Percentiles rank a stretch among this genome's conserved stretches.
phyloP scores from a whole-genome alignment of 1,140 invertebrate species.

The Macrocentrus cingulum region DNA sequence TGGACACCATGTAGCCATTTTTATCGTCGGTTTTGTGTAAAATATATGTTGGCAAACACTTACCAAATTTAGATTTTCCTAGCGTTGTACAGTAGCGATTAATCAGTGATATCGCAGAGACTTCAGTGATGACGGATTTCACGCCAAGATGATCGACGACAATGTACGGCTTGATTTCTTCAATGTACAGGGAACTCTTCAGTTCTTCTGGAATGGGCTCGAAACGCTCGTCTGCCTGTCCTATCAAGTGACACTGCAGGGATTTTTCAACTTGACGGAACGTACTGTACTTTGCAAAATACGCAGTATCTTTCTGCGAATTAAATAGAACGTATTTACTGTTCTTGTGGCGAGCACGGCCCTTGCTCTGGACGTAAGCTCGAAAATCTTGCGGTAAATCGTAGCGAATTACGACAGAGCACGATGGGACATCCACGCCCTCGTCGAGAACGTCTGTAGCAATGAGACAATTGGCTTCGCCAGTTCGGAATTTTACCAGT shows the following conservation, averaged over 20 bases:
- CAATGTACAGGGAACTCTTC: slow-evolving; percentile 53
- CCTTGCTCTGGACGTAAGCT: slow-evolving; percentile 78
- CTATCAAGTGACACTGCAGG: slow-evolving; percentile 52
- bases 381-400: slow-evolving; percentile 68
- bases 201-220: slow-evolving; percentile 60
- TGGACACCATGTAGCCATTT: slow-evolving; percentile 37
- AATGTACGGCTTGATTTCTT: slow-evolving; percentile 59
- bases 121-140: slow-evolving; percentile 62
- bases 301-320: slow-evolving; percentile 42
- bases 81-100: slow-evolving; percentile 79
- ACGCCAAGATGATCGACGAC: slow-evolving; percentile 47
- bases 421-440: slow-evolving; percentile 82
- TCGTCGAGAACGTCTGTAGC: slow-evolving; percentile 82
- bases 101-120: slow-evolving; percentile 71
- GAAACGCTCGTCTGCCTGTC: slow-evolving; percentile 59
- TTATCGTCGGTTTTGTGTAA: slow-evolving; percentile 34
- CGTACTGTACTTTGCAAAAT: slow-evolving; percentile 46
- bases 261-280: slow-evolving; percentile 39
- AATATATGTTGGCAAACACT: slow-evolving; percentile 70
- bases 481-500: slow-evolving; percentile 63
- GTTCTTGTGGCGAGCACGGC: slow-evolving; percentile 63
- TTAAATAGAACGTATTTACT: slow-evolving; percentile 64
- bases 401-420: slow-evolving; percentile 80
- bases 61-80: slow-evolving; percentile 81
- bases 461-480: slow-evolving; percentile 74